phyloP scores from a whole-genome alignment of 2,797 vertebrate genomes.

The Onychomys leucogaster region DNA sequence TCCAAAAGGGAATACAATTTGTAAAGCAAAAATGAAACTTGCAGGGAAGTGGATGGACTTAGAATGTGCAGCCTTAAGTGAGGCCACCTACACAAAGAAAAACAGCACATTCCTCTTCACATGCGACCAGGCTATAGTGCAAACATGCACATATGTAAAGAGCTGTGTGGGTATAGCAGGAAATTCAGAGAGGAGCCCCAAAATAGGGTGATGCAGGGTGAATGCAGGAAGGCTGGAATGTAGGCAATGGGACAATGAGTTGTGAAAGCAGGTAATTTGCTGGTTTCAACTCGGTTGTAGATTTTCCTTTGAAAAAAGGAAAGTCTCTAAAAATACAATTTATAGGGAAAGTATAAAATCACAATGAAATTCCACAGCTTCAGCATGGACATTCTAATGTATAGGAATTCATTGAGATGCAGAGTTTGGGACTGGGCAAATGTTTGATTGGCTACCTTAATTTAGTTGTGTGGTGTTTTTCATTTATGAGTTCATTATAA shows the following conservation, averaged over 20 bases:
- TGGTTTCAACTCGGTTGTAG: too few relatives aligned
- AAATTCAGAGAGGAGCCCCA: neutral
- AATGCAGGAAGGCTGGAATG: neutral
- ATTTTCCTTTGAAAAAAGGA: neutral
- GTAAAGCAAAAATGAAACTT: neutral
- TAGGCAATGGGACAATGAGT: neutral
- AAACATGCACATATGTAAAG: neutral
- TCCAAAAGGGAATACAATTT: neutral
- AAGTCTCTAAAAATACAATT: neutral
- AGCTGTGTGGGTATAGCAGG: neutral
- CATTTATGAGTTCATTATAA: neutral
- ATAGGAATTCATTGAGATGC: neutral
- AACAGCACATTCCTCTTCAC: neutral
- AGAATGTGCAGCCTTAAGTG: neutral
- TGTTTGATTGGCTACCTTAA: neutral
- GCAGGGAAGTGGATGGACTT: neutral
- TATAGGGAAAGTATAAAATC: neutral
- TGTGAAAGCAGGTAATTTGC: neutral
- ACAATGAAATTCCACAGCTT: neutral
- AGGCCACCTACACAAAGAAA: neutral
- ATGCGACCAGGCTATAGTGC: neutral
- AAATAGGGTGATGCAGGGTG: neutral
- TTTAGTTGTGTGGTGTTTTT: neutral
- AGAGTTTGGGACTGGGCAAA: neutral
- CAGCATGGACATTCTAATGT: too few relatives aligned